Conservation (phyloP, 1,140 invertebrate species). For the Asobara japonica region DNA sequence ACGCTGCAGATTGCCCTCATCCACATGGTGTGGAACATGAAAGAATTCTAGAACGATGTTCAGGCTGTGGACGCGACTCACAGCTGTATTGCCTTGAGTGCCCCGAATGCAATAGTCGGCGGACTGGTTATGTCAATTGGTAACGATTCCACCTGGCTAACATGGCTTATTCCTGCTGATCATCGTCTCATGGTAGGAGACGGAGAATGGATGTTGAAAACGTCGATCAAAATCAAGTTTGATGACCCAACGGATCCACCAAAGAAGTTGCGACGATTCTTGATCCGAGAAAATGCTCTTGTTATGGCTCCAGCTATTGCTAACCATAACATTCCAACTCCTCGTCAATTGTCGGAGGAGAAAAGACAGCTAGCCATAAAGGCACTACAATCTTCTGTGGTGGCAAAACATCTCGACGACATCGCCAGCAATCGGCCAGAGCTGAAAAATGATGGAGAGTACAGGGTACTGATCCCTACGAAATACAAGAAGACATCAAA, state of each 20-base stretch:
- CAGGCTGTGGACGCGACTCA: background rate
- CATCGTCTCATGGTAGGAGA: background rate
- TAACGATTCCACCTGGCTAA: background rate
- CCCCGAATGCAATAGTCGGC: background rate
- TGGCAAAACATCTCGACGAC: too few relatives aligned
- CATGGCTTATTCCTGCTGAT: background rate
- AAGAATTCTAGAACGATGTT: background rate
- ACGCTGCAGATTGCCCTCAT: too few relatives aligned
- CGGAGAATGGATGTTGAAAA: background rate
- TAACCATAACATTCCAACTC: background rate
- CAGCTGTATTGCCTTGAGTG: background rate
- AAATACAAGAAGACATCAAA: slow-evolving; percentile 13
- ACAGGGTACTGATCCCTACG: slow-evolving; percentile 16
- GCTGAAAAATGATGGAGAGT: background rate
- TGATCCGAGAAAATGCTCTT: background rate
- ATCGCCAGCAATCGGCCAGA: slow-evolving; percentile 12
- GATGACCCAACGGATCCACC: background rate
- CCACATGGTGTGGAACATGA: background rate
- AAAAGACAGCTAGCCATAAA: too few relatives aligned
- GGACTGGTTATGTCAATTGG: background rate
- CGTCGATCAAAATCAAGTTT: background rate
- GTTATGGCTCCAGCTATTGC: background rate
- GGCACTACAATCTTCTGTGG: too few relatives aligned
- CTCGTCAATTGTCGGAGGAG: background rate
- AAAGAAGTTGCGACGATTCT: background rate